Percentiles rank a stretch among this genome's conserved stretches.
Evolutionary conservation across 35 echinoderm and acorn worm genomes (phyloP).

Genomic region (Chiridota heheva): DNA sequence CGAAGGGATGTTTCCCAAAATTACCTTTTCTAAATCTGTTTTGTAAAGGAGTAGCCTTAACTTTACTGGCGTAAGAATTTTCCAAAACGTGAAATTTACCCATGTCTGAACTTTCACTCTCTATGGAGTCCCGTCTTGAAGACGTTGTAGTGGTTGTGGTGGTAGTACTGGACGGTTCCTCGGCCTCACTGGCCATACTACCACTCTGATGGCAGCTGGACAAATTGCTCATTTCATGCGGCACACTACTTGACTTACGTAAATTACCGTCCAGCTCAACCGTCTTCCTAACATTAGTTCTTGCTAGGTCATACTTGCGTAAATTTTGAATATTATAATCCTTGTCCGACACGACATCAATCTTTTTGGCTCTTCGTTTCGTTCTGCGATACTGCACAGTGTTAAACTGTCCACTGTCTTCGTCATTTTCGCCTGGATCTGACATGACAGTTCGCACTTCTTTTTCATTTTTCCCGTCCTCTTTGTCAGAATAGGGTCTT

Average conservation of each 20-base stretch:
- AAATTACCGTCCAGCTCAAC: too few relatives aligned
- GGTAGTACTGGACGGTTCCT: conserved; percentile 28
- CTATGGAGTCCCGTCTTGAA: conserved; percentile 32
- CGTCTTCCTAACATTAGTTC: too few relatives aligned
- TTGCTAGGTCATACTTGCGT: too few relatives aligned
- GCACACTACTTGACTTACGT: conserved; percentile 38
- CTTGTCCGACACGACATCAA: too few relatives aligned
- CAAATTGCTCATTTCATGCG: conserved; percentile 44
- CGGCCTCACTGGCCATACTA: conserved; percentile 24
- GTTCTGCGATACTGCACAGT: conserved; percentile 4
- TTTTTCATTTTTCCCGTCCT: not conserved
- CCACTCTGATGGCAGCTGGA: not conserved
- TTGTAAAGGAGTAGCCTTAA: conserved; percentile 23
- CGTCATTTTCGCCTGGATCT: conserved; percentile 46
- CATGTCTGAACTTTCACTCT: conserved; percentile 34
- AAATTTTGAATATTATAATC: too few relatives aligned
- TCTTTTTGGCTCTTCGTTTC: conserved; percentile 11
- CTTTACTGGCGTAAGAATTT: conserved; percentile 21
- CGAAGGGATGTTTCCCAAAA: not conserved
- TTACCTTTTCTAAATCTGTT: not conserved
- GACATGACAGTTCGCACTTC: conserved; percentile 32
- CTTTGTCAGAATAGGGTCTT: too few relatives aligned
- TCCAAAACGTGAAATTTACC: conserved; percentile 2
- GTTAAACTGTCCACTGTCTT: conserved; percentile 1
- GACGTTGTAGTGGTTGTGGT: conserved; percentile 32